phyloP scores from a whole-genome alignment of 2,113 vertebrate species.

The Ailuropoda melanoleuca region DNA sequence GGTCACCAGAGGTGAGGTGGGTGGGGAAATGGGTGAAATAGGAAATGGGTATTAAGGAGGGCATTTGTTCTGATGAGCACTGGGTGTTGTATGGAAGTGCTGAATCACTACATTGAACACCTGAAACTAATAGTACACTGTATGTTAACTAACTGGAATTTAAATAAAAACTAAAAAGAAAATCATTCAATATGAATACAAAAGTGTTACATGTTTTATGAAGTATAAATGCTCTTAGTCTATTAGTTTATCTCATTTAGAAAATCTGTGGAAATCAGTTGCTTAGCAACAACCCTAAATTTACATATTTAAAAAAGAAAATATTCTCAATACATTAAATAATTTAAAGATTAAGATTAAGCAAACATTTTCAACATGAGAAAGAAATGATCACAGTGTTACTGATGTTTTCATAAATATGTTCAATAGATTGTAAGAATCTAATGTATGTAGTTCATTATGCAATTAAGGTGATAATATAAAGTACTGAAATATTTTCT shows the following conservation, averaged over 20 bases:
- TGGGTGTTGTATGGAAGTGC: background rate
- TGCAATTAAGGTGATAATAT: constrained; percentile 55
- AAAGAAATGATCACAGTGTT: background rate
- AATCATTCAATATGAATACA: background rate
- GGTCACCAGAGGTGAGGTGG: background rate
- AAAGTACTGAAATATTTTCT: background rate
- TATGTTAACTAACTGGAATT: background rate
- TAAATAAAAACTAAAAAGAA: background rate
- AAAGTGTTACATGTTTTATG: background rate
- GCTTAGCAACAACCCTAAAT: background rate
- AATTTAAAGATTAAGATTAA: background rate
- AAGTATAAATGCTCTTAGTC: background rate
- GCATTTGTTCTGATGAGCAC: background rate
- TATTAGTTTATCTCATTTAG: constrained; percentile 26
- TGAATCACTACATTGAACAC: background rate
- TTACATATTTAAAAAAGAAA: constrained; percentile 17
- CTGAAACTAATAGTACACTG: background rate
- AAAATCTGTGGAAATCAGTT: background rate
- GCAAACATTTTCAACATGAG: constrained; percentile 28
- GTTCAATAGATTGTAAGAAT: constrained; percentile 16
- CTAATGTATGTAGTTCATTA: constrained; percentile 50
- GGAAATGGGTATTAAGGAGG: background rate
- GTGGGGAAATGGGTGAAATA: background rate
- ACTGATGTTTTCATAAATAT: background rate
- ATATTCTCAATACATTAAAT: background rate